A percentile compares a stretch with the other conserved stretches of the same genome.
Evolutionary conservation across 2,797 vertebrate species (phyloP).

Genomic region (Falco berigora): DNA sequence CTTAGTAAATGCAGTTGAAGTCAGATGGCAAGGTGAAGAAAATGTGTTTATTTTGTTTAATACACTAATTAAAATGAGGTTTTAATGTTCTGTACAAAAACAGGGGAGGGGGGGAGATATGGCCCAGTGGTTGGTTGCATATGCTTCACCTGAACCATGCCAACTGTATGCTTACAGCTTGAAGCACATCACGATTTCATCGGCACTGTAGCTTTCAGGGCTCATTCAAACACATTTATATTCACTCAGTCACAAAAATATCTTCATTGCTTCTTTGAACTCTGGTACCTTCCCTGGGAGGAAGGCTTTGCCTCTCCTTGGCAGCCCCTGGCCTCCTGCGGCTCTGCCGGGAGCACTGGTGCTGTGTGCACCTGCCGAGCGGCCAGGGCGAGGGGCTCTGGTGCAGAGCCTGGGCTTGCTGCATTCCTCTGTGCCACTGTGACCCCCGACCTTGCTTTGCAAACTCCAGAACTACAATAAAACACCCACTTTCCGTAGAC

Average conservation of each 20-base stretch:
- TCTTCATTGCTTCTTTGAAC: no score
- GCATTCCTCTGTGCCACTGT: fast-evolving
- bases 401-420: neutral
- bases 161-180: no score
- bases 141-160: no score
- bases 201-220: neutral
- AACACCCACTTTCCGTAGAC: neutral
- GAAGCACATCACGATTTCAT: fast-evolving
- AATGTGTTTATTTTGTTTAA: neutral
- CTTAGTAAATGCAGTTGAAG: neutral
- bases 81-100: neutral
- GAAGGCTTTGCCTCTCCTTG: neutral
- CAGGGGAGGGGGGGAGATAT: neutral
- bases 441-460: neutral
- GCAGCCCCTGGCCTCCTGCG: neutral
- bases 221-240: neutral
- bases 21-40: neutral
- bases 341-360: neutral
- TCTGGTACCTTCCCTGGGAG: neutral
- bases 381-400: no score
- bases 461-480: neutral
- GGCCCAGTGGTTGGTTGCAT: neutral
- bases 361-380: no score
- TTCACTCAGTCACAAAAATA: neutral
- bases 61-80: neutral